Evolutionary conservation across 2,797 vertebrate species (phyloP), one percentile per base, ranked within the genome.

Genomic region (Apogon talboti): DNA sequence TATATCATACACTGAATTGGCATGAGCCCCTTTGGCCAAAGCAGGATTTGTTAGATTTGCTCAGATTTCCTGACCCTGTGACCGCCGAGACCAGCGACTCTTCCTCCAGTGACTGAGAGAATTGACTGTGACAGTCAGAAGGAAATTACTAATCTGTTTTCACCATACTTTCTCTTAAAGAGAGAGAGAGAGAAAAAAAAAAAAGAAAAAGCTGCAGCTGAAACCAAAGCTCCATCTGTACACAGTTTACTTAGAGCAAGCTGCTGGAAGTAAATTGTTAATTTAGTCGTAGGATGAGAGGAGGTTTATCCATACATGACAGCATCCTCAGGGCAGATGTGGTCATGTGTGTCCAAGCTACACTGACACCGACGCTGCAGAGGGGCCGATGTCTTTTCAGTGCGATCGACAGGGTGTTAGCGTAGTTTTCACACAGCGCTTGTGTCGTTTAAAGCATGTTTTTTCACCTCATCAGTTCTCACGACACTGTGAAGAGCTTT

Each of bases 241-340:
- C 66, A 85, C 76, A 74, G 59, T 89, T 87, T 88, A 88, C 70
- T 12, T 16, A 1, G 1, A 43, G 24, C 67, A 50, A 52, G 66
- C 70, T 76, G 84, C 74, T 58, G 62, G 0, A 3, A 42, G 59
- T 88, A 84, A 88, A 89, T 56, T 70, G 79, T 81, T 79, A 18
- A 37, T 56, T 38, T 40, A 48, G 47, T 1, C 16, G 38, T 0
- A 11, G 14, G 48, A 35, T 40, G 38, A 46, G 28, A 33, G 19
- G 40, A n/a, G n/a, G n/a, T n/a, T 78, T 33, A 68, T 59, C 81
- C 58, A 48, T 1, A 41, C 11, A 13, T 30, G 21, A 50, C 19
- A 3, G 12, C 14, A 7, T 41, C 13, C 13, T 8, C 0, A 0
- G 3, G 19, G 12, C 24, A 42, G 33, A 38, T 1, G n/a, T n/a